Percentiles rank a stretch among this genome's conserved stretches.
These are phyloP conservation scores for Laodelphax striatellus DNA, from an alignment of 1,140 invertebrate genomes.

Conservation along the genomic window DNA sequence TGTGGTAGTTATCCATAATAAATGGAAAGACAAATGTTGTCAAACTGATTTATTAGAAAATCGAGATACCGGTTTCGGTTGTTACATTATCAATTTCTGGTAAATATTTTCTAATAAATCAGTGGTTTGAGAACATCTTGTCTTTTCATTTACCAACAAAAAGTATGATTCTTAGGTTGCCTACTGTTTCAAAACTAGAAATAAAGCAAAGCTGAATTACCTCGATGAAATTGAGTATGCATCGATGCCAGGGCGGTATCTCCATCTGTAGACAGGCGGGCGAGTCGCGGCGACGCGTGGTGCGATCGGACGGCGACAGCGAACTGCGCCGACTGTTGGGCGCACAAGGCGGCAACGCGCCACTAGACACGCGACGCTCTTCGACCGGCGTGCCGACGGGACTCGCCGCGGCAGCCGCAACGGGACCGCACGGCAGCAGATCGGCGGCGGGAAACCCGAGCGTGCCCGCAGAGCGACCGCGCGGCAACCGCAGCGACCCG, in stretches of 20 bases:
- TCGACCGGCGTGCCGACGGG: slow-evolving; percentile 26
- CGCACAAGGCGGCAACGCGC: slow-evolving; percentile 14
- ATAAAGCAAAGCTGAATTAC: slow-evolving; percentile 20
- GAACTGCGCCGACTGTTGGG: slow-evolving; percentile 30
- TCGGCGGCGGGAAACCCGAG: slow-evolving; percentile 18
- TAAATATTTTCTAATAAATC: too few relatives aligned
- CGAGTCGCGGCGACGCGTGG: slow-evolving; percentile 29
- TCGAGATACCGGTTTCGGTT: too few relatives aligned
- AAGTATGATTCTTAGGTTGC: too few relatives aligned
- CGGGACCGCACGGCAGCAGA: slow-evolving; percentile 1
- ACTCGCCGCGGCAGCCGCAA: slow-evolving; percentile 16
- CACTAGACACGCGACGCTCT: slow-evolving; percentile 19
- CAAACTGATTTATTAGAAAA: too few relatives aligned
- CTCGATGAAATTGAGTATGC: slow-evolving; percentile 35
- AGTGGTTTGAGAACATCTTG: too few relatives aligned
- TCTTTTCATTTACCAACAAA: too few relatives aligned
- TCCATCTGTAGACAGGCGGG: slow-evolving; percentile 28
- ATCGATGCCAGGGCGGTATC: slow-evolving; percentile 33
- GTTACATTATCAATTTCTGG: too few relatives aligned
- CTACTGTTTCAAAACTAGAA: too few relatives aligned
- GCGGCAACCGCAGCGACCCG: slow-evolving; percentile 23
- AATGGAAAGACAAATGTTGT: too few relatives aligned
- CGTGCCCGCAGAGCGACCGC: slow-evolving; percentile 27
- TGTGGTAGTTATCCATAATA: too few relatives aligned
- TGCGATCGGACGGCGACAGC: slow-evolving; percentile 32